Base-by-base conservation (phyloP, 2,888 invertebrate species). In the Leucophenga montana region DNA sequence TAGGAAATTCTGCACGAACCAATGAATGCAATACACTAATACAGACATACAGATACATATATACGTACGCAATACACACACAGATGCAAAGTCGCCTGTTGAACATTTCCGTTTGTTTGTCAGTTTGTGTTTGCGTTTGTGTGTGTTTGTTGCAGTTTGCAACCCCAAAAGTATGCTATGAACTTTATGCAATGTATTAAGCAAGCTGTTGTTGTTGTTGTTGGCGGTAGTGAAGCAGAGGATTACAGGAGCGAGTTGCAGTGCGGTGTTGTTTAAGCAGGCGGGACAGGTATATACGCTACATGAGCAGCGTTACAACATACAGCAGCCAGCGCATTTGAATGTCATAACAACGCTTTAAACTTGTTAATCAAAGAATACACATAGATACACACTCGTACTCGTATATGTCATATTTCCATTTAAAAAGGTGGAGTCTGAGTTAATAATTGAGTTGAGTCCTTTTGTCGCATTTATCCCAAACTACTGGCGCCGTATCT, bases 111-210 rank as follows among this genome's bases (percentile, higher is more conserved):
- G 4, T 39, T 31, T 39, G 16, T 39, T 16, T 33, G 22, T 57
- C 8, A 20, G 11, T 57, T 27, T 64, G 61, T 33, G 59, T 54
- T 18, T 31, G 22, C 18, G 56, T 31, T n/a, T 48, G 31, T 33
- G n/a, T 5, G 46, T 48, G 14, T 46, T 31, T 31, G 33, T 16
- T 59, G 54, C 68, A 66, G 18, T 74, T 78, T 80, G 73, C 84
- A 84, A 82, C 81, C 81, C 81, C 83, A 77, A 81, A 81, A 73
- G 84, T 80, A 82, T 82, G 81, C 84, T 81, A 16, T 18, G 18
- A n/a, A 14, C 16, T 50, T 48, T 66, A 13, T 48, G 57, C 57
- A 57, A 57, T 68, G 72, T 73, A 71, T 72, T 39, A 75, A 27
- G 27, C 79, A 68, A 79, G 74, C 76, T 75, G 76, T 83, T 31